Base-by-base conservation (phyloP, 2,888 invertebrate genomes). In the Himalopsyche anomala region DNA sequence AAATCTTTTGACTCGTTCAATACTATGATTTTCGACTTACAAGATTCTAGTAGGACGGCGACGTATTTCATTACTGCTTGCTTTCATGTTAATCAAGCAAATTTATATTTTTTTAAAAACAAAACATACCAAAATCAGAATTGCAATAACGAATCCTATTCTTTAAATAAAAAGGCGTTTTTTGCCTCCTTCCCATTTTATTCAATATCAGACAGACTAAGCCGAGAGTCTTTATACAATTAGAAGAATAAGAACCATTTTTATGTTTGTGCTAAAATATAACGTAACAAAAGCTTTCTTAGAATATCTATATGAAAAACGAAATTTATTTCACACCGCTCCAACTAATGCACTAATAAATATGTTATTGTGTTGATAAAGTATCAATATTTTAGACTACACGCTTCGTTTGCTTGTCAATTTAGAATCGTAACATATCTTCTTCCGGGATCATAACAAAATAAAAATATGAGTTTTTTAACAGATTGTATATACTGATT, bases 261-360 rank as follows among this genome's bases (percentile, higher is more conserved):
- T 62, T 62, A 62, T 62, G 62, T 62, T 1, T 28, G 19, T 62
- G 62, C 62, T 62, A 62, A 62, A 62, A 62, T 62, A 62, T 62
- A 19, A 15, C 62, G 19, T 62, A 62, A 62, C 19, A 62, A 62
- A 62, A 28, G 62, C 62, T 62, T 62, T 62, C 62, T 62, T 62
- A 62, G 62, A 62, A 62, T 62, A 62, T 62, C 62, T 19, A 19
- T 15, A 62, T 28, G 19, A 19, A 62, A 62, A 62, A 62, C 19
- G 62, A 62, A 62, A 19, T 62, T 62, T 19, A 62, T 28, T 62
- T 62, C 62, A 62, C 62, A 62, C 51, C 51, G 15, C 19, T 62
- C 19, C 19, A 62, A 62, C 62, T 62, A 62, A 62, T 62, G 19
- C 28, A 62, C 62, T 19, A 62, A 62, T 62, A 62, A 62, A 62